Conservation (phyloP, 1,140 invertebrate species). For the Oreohelix idahoensis region DNA sequence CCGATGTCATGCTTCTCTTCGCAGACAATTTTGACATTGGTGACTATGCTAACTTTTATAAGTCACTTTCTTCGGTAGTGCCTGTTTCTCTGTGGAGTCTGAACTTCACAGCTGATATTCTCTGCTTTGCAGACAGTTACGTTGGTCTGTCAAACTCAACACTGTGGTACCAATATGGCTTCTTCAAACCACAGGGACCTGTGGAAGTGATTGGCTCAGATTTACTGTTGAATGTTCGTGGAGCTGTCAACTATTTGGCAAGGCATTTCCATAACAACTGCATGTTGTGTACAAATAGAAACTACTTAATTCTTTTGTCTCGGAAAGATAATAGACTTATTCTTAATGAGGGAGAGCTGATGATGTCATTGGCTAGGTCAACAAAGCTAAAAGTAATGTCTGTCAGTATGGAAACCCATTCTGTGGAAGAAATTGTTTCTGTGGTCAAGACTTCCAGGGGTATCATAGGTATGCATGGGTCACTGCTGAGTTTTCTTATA, state of each 20-base stretch:
- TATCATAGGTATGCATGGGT: conserved; percentile 97
- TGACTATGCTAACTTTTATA: conserved; percentile 61
- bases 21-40: conserved; percentile 53
- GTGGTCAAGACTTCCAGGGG: conserved; percentile 74
- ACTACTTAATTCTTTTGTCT: conserved; percentile 69
- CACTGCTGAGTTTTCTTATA: conserved; percentile 91
- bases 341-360: conserved; percentile 74
- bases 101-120: conserved; percentile 24
- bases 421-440: conserved; percentile 68
- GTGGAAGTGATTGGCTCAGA: conserved; percentile 48
- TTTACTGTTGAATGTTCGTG: conserved; percentile 48
- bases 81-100: conserved; percentile 34
- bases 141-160: conserved; percentile 72
- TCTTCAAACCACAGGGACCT: conserved; percentile 73
- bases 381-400: conserved; percentile 61
- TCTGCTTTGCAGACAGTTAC: conserved; percentile 72
- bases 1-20: conserved; percentile 60
- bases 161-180: conserved; percentile 77
- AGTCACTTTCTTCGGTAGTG: conserved; percentile 48
- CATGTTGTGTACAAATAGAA: conserved; percentile 35
- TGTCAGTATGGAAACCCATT: conserved; percentile 64
- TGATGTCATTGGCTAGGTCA: conserved; percentile 55
- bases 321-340: conserved; percentile 74
- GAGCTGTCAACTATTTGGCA: conserved; percentile 46
- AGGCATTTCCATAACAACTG: conserved; percentile 42